Percentiles rank a stretch among this genome's conserved stretches.
Evolutionary conservation across 2,797 vertebrate species (phyloP).

Genomic region (Threskiornis aethiopicus): DNA sequence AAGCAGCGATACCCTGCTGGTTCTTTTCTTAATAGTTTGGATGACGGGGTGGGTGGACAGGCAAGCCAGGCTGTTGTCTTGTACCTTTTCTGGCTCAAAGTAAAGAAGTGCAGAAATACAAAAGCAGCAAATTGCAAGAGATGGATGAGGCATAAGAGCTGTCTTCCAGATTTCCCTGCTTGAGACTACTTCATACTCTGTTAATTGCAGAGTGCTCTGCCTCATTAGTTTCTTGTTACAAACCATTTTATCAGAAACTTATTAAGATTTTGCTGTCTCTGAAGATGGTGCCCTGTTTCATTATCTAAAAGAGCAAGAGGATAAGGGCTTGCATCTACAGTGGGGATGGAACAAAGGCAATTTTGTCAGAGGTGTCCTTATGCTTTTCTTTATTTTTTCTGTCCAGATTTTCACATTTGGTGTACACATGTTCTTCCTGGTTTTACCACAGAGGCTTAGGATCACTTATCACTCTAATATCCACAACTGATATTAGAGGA

Average conservation of each 20-base stretch:
- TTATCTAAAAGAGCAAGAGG: conserved; percentile 82
- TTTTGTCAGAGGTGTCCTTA: background rate
- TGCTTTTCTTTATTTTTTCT: background rate
- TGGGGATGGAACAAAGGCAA: background rate
- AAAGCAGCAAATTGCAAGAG: background rate
- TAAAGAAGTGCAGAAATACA: background rate
- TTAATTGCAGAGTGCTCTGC: background rate
- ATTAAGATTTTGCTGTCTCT: conserved; percentile 78
- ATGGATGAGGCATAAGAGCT: background rate
- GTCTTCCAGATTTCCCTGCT: background rate
- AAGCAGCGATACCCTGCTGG: background rate
- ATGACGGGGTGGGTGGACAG: background rate
- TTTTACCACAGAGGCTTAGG: background rate
- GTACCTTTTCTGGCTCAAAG: background rate
- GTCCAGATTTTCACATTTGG: background rate
- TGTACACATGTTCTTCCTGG: background rate
- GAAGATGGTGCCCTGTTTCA: conserved; percentile 79
- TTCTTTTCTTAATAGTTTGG: background rate
- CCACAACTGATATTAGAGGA: background rate
- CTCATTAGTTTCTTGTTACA: background rate
- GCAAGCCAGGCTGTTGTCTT: background rate
- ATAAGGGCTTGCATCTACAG: conserved; percentile 52
- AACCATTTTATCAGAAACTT: conserved; percentile 63
- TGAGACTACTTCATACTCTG: background rate
- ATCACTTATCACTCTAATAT: background rate